These are phyloP conservation scores for Chorisops tibialis DNA, from an alignment of 2,888 invertebrate species.

Conservation along the genomic window DNA sequence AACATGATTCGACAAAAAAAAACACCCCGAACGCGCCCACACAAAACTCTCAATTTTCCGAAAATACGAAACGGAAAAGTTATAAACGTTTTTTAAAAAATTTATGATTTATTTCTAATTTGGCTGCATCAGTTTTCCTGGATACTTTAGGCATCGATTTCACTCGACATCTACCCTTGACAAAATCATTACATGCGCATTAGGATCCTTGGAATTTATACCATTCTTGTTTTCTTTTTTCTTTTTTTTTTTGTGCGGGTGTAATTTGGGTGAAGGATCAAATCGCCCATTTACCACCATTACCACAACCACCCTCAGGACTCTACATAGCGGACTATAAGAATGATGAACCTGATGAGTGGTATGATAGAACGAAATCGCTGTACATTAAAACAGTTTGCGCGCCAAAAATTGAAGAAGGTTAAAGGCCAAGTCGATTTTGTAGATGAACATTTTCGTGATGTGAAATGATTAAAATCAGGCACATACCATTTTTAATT, in stretches of 20 bases:
- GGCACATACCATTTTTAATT: slow-evolving; percentile 33
- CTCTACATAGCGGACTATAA: not conserved
- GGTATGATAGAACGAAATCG: no score
- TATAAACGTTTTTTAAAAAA: slow-evolving; percentile 9
- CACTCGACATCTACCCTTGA: slow-evolving; percentile 30
- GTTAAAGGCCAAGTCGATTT: slow-evolving; percentile 7
- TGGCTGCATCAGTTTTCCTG: slow-evolving; percentile 25
- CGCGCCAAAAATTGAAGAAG: slow-evolving; percentile 31
- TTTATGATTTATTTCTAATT: slow-evolving; percentile 19
- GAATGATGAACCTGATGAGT: no score
- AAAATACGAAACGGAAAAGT: not conserved
- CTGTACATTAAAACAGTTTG: not conserved
- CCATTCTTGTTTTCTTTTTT: no score
- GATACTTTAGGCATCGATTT: slow-evolving; percentile 27
- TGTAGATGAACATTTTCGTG: not conserved
- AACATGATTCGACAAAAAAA: no score
- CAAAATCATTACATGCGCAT: slow-evolving; percentile 31
- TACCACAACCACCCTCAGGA: not conserved
- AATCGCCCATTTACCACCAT: no score
- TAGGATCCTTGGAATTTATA: slow-evolving; percentile 12
- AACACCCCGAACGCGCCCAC: no score
- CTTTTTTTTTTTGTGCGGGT: no score
- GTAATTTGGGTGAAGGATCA: no score
- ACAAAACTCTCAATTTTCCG: not conserved
- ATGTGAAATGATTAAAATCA: no score